phyloP scores from a whole-genome alignment of 2,113 vertebrate species.

The Taurulus bubalis region DNA sequence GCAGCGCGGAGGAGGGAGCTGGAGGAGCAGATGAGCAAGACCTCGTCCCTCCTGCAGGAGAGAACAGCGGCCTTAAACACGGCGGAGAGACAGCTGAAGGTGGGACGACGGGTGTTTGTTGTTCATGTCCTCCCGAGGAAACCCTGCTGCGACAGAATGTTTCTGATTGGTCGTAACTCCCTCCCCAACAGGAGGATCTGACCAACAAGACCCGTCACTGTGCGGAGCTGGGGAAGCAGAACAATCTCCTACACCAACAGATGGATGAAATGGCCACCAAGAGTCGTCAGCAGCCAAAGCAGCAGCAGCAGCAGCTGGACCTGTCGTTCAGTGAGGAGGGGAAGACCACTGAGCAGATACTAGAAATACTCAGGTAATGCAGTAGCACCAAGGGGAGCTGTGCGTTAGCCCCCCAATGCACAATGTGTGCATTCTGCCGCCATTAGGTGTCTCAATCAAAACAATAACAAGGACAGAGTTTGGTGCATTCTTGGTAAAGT shows the following conservation, averaged over 20 bases:
- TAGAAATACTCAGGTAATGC: conserved; percentile 90
- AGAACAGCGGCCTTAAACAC: conserved; percentile 85
- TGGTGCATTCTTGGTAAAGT: background rate
- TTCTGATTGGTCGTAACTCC: conserved; percentile 6
- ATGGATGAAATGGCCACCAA: conserved; percentile 90
- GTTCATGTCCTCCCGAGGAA: background rate
- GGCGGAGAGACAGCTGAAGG: conserved; percentile 90
- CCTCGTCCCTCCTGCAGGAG: conserved; percentile 85
- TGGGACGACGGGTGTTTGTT: conserved; percentile 19
- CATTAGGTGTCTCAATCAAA: background rate
- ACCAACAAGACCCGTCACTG: conserved; percentile 83
- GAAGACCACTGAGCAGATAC: conserved; percentile 92
- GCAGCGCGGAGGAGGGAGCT: conserved; percentile 82
- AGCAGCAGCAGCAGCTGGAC: conserved; percentile 75
- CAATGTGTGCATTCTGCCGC: too few species aligned
- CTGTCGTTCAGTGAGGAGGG: conserved; percentile 90
- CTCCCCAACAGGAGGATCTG: conserved; percentile 85
- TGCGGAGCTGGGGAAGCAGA: conserved; percentile 91
- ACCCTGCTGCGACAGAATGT: background rate
- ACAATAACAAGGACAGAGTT: background rate
- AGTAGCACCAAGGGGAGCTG: background rate
- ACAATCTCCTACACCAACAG: conserved; percentile 89
- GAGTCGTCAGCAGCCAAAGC: conserved; percentile 74
- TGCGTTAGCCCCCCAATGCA: background rate
- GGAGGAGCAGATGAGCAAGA: conserved; percentile 89